A percentile compares a stretch with the other conserved stretches of the same genome.
Evolutionary conservation across 2,113 vertebrate genomes (phyloP).

Genomic region (Trogon melanurus): DNA sequence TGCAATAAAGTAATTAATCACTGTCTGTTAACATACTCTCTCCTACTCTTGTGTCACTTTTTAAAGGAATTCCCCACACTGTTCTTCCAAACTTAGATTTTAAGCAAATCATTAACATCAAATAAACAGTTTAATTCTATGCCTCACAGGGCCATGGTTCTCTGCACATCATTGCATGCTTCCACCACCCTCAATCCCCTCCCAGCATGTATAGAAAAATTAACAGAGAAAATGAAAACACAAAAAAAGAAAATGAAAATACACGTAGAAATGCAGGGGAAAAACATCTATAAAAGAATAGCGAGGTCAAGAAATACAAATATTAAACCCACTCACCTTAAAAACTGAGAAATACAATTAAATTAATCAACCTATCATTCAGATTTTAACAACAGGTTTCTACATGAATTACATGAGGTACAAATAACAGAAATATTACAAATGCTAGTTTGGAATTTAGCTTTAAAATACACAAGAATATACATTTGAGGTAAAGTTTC

Average conservation of each 20-base stretch:
- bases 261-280: background rate
- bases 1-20: constrained; percentile 58
- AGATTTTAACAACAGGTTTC: background rate
- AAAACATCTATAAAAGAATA: background rate
- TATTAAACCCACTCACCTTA: background rate
- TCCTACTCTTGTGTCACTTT: constrained; percentile 3
- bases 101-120: background rate
- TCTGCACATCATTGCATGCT: background rate
- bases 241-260: background rate
- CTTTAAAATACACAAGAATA: background rate
- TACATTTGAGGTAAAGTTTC: background rate
- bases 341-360: background rate
- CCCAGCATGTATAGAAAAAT: background rate
- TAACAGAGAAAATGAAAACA: background rate
- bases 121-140: background rate
- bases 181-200: background rate
- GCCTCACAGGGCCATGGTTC: background rate
- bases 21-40: constrained; percentile 24
- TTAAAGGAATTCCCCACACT: constrained; percentile 47
- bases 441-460: background rate
- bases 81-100: background rate
- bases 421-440: background rate
- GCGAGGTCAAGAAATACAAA: background rate
- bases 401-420: background rate
- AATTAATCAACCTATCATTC: background rate